Base-by-base conservation (phyloP, 2,113 vertebrate species). In the Microcebus murinus region DNA sequence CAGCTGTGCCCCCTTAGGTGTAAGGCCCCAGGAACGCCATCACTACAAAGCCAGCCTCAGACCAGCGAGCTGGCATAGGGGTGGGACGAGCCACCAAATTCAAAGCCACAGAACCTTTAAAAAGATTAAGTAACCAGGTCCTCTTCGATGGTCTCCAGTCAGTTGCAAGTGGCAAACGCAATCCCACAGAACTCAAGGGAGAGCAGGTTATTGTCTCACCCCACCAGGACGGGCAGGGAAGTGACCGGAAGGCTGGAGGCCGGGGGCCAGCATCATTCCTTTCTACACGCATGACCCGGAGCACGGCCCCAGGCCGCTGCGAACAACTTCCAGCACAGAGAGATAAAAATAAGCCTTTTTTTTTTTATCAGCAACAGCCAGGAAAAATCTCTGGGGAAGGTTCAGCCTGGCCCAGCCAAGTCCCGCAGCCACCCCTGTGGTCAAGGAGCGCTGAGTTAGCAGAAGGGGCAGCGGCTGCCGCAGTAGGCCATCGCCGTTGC, bases 31-130 rank as follows among this genome's bases (percentile, higher is more conserved):
- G 31, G 36, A 68, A 42, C n/a, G 12, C 45, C 45, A 45, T 48
- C 36, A 61, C 59, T 29, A 21, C 42, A 50, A 50, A 74, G 27
- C 12, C 11, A 15, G 83, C 39, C 48, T 73, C 39, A n/a, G 6
- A 36, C 34, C 45, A 6, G 17, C 0, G 3, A 74, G 8, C 39
- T 15, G 11, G 34, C 9, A 10, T 18, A 27, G 4, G 2, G 2
- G 8, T 39, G 6, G 45, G 59, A 89, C 76, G 39, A n/a, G n/a
- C 18, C 36, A 57, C 42, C 27, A 15, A 55, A 57, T 85, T 71
- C 27, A 57, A 88, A 79, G 39, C 39, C 8, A 20, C 25, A 42
- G 42, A 25, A n/a, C 9, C 36, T 84, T 94, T 63, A n/a, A 79
- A 88, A 39, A 59, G 36, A 67, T 80, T 57, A 36, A 63, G 17